Percentiles rank a stretch among this genome's conserved stretches.
phyloP scores from a whole-genome alignment of 2,797 vertebrate genomes.

The Poeciliopsis paucimaculata region DNA sequence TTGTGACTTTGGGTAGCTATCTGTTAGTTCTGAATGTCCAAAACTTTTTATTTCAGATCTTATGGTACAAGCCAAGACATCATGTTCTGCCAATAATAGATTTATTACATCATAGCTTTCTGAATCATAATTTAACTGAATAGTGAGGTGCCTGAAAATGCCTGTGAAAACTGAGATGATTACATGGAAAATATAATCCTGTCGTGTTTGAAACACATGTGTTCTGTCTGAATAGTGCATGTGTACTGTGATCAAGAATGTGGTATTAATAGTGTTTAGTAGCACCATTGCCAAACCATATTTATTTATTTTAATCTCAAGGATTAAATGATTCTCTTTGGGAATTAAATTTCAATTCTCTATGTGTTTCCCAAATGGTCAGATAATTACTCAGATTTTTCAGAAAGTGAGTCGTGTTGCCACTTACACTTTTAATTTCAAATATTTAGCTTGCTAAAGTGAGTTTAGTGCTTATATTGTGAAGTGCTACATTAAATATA shows the following conservation, averaged over 20 bases:
- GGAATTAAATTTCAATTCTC: not conserved
- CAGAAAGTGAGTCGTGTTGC: not conserved
- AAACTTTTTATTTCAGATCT: not conserved
- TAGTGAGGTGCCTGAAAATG: not conserved
- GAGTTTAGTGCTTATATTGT: not conserved
- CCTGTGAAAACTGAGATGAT: not conserved
- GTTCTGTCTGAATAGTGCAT: not conserved
- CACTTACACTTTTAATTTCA: not conserved
- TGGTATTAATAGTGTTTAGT: not conserved
- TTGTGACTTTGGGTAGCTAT: not conserved
- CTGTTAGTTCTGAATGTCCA: not conserved
- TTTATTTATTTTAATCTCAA: not conserved
- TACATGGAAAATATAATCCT: not conserved
- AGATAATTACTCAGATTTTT: not conserved
- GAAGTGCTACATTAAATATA: not conserved
- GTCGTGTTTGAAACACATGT: not conserved
- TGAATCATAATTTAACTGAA: not conserved
- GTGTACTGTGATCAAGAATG: not conserved
- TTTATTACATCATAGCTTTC: not conserved
- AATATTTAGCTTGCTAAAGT: not conserved
- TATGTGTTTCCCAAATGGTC: not conserved
- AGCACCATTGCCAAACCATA: not conserved
- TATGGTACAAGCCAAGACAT: not conserved
- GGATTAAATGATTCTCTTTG: too few relatives aligned
- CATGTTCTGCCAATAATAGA: not conserved